Evolutionary conservation across 2,113 vertebrate genomes (phyloP).

Genomic region (Notarius lentiginosus): DNA sequence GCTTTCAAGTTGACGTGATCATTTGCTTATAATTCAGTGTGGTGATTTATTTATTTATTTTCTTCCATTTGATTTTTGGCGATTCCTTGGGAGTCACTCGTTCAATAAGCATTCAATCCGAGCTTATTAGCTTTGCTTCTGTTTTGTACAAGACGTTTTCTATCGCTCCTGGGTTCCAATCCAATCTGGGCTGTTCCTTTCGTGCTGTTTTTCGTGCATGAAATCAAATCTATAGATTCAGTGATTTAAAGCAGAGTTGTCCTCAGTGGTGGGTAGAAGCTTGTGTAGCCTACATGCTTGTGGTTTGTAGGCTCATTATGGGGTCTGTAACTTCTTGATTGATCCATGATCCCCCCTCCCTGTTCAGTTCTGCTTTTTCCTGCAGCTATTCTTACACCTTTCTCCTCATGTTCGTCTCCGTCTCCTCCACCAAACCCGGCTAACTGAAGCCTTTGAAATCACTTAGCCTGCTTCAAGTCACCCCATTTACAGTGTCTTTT

Average conservation of each 20-base stretch:
- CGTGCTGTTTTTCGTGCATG: not conserved
- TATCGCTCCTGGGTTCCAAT: not conserved
- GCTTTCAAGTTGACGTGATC: constrained; percentile 25
- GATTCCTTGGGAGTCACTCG: constrained; percentile 25
- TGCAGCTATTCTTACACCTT: not conserved
- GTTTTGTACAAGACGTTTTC: not conserved
- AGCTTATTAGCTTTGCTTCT: not conserved
- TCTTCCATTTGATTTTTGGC: constrained; percentile 7
- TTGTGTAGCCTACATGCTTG: constrained; percentile 25
- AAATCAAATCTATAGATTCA: constrained; percentile 2
- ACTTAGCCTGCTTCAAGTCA: constrained; percentile 15
- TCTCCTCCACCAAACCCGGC: not conserved
- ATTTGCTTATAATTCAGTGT: constrained; percentile 10
- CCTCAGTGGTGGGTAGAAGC: not conserved
- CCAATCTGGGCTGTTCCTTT: not conserved
- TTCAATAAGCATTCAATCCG: constrained; percentile 5
- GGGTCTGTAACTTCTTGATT: constrained; percentile 32
- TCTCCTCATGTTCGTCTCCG: not conserved
- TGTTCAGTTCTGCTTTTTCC: constrained; percentile 17
- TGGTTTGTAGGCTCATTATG: constrained; percentile 40
- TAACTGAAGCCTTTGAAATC: not conserved
- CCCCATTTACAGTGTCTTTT: not conserved
- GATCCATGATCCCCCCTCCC: constrained; percentile 15
- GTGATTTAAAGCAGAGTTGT: not conserved
- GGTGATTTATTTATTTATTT: not conserved